Evolutionary conservation across 2,113 vertebrate species (phyloP), one percentile per base, ranked within the genome.

Genomic region (Heloderma charlesbogerti): DNA sequence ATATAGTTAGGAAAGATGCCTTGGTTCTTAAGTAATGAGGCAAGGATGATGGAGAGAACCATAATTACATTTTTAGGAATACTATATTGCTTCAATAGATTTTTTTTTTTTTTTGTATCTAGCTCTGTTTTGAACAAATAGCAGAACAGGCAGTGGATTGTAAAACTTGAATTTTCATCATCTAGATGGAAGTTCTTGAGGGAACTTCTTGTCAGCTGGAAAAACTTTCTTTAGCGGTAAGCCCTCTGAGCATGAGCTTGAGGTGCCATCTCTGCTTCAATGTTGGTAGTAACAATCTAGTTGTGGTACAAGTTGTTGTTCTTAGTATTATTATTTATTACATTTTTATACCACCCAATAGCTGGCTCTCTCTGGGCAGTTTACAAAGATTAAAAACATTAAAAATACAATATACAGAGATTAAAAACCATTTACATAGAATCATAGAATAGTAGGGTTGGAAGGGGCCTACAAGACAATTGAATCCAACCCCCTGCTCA

Each of bases 81-180:
- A 72, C 1, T 1, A 27, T 71, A 90, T 66, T 85, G 78, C 88
- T 89, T 48, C 94, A 89, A 92, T 82, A 80, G 74, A 75, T 60
- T 0, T 83, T 5, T 6, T 25, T 6, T 20, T 20, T 90, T 77
- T 93, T 85, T 95, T 94, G 91, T 93, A 85, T 94, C 94, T 94
- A 92, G 92, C 91, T 83, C 34, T 78, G 81, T n/a, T 69, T 94
- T 91, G 91, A 95, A 92, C 88, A 95, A 94, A 88, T 93, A 93
- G 91, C 89, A 93, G 12, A 72, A 89, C 87, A 94, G 92, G 92
- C 87, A 92, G 92, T 95, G 90, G 0, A 0, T 88, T 88, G 48
- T 92, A 20, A 94, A 96, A 94, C 78, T 43, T 89, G 80, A 87
- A 93, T 94, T 60, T 79, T 90, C 54, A 93, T 89, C 84, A 93